Base-by-base conservation (phyloP, 2,113 vertebrate species). In the Corvus moneduloides region DNA sequence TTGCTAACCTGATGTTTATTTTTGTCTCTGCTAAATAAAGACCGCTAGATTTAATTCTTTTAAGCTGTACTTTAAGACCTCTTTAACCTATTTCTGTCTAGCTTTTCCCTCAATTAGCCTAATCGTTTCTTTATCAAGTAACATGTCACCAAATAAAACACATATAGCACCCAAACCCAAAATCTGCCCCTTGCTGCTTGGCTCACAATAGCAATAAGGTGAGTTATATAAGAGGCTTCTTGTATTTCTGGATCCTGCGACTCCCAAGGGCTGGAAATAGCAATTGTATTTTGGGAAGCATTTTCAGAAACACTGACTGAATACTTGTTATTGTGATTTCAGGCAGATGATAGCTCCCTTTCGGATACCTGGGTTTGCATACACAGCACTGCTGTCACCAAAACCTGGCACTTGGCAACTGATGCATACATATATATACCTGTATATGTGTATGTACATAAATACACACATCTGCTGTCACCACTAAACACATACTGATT, bases 41-140 rank as follows among this genome's bases (percentile, higher is more conserved):
- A 54, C 49, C 21, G 52, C 59, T 82, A 51, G 80, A 87, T 96
- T 96, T 96, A 95, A 96, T 94, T 94, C 68, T 82, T 96, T 89
- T 93, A 93, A 97, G 94, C 86, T 89, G 54, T 72, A 87, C 69
- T 95, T 94, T 96, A 96, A 94, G 72, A 88, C 84, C 86, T 91
- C 89, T 96, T 95, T 97, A 94, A 93, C 93, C 90, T 97, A 94
- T 97, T 98, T 97, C 93, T 96, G 87, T 61, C 89, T 84, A 90
- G 87, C 94, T 89, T 96, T 95, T 94, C 32, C 87, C 75, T 96
- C 96, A 93, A 96, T 97, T 96, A 97, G 91, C 94, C 92, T 96
- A 94, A 96, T 93, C 61, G 80, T 96, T 97, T 96, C 77, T 84
- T 68, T 95, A 94, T 94, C 80, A 87, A 96, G 87, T 87, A 93